Evolutionary conservation across 2,113 vertebrate species (phyloP).

Genomic region (Lathamus discolor): DNA sequence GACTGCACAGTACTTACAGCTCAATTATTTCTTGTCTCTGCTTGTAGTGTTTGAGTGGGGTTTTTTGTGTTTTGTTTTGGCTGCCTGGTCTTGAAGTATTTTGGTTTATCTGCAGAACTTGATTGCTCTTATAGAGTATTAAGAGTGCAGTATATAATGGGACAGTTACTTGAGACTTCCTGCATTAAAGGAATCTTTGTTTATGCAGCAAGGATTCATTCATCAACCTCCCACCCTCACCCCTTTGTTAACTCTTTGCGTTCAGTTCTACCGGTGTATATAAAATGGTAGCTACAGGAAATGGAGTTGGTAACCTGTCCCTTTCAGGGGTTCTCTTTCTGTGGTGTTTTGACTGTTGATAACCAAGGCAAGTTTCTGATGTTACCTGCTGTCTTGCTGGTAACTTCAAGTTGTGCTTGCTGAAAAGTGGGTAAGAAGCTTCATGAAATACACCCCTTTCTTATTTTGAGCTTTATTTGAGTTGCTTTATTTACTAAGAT

Average conservation of each 20-base stretch:
- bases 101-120: neutral
- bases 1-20: neutral
- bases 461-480: neutral
- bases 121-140: neutral
- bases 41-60: neutral
- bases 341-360: neutral
- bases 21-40: neutral
- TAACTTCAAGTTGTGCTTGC: neutral
- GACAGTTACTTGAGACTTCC: neutral
- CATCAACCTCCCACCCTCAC: neutral
- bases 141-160: neutral
- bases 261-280: neutral
- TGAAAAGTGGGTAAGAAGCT: neutral
- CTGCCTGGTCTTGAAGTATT: neutral
- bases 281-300: neutral
- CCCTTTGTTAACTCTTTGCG: neutral
- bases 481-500: neutral
- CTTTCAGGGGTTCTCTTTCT: neutral
- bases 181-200: slow-evolving; percentile 43
- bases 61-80: neutral
- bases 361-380: neutral
- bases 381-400: fast-evolving
- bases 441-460: neutral
- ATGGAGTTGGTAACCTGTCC: neutral
- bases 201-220: slow-evolving; percentile 45